Conservation (phyloP, 2,888 invertebrate species). For the Aspidiotus destructor region DNA sequence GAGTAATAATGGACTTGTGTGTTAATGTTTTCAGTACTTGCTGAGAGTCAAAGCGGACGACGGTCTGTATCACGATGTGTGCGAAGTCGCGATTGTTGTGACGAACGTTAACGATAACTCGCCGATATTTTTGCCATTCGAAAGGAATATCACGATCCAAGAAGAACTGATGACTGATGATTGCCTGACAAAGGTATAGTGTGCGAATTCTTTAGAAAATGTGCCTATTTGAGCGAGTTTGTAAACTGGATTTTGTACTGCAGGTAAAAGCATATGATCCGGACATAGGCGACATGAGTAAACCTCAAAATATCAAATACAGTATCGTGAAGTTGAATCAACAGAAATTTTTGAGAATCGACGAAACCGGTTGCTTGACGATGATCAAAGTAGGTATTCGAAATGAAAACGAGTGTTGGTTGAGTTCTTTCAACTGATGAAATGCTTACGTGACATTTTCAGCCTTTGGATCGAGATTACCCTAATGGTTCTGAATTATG, state of each 20-base stretch:
- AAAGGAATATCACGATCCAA: constrained; percentile 61
- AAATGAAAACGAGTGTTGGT: not conserved
- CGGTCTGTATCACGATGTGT: constrained; percentile 70
- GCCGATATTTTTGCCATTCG: constrained; percentile 64
- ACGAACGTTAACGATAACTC: constrained; percentile 88
- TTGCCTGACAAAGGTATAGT: constrained; percentile 56
- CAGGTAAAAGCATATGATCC: constrained; percentile 70
- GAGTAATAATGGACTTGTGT: constrained; percentile 5
- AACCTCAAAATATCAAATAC: constrained; percentile 68
- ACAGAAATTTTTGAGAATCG: constrained; percentile 59
- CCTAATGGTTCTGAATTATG: constrained; percentile 74
- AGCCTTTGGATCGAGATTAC: constrained; percentile 77
- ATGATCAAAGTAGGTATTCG: constrained; percentile 48
- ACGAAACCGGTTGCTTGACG: constrained; percentile 63
- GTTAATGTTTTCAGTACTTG: constrained; percentile 52
- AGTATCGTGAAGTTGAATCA: constrained; percentile 63
- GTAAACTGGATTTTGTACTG: constrained; percentile 29
- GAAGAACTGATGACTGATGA: constrained; percentile 62
- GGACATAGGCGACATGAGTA: constrained; percentile 65
- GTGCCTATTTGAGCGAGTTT: not conserved
- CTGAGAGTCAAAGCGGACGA: constrained; percentile 76
- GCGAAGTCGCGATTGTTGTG: constrained; percentile 73
- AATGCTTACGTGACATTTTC: constrained; percentile 36
- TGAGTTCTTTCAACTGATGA: not conserved
- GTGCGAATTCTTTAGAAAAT: not conserved